Conservation (phyloP, 2,113 vertebrate genomes). For the Oncorhynchus nerka region DNA sequence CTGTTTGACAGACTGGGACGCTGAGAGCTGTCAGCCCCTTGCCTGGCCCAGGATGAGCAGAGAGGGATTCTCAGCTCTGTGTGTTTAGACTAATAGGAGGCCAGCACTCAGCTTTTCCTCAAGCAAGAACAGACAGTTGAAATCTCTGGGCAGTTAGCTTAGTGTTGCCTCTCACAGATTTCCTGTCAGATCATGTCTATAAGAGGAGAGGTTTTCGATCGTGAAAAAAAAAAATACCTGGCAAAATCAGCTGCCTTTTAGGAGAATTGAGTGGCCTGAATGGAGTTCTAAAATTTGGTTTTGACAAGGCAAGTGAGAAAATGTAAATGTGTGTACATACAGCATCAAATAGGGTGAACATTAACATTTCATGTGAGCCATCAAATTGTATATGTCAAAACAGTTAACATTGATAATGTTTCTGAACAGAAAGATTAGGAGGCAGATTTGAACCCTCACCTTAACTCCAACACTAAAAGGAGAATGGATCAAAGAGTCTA, state of each 20-base stretch:
- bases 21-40: slow-evolving; percentile 90
- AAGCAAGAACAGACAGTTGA: slow-evolving; percentile 97
- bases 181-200: slow-evolving; percentile 98
- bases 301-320: slow-evolving; percentile 68
- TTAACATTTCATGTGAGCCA: background rate
- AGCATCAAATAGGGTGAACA: background rate
- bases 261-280: slow-evolving; percentile 67
- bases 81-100: slow-evolving; percentile 99
- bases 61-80: slow-evolving; percentile 80
- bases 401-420: slow-evolving; percentile 7
- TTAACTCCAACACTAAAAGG: slow-evolving; percentile 5
- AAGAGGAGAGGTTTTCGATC: slow-evolving; percentile 94
- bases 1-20: slow-evolving; percentile 89
- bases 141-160: slow-evolving; percentile 98
- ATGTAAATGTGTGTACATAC: background rate
- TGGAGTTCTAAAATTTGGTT: slow-evolving; percentile 77
- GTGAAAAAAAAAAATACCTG: slow-evolving; percentile 68
- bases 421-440: slow-evolving; percentile 14
- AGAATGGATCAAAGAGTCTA: background rate
- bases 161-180: slow-evolving; percentile 95
- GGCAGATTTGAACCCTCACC: slow-evolving; percentile 16
- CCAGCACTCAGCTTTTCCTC: slow-evolving; percentile 92
- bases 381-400: slow-evolving; percentile 18
- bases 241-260: slow-evolving; percentile 80
- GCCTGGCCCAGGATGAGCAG: slow-evolving; percentile 76